Evolutionary conservation across 2,888 invertebrate genomes (phyloP).

Genomic region (Eupithecia vulgata): DNA sequence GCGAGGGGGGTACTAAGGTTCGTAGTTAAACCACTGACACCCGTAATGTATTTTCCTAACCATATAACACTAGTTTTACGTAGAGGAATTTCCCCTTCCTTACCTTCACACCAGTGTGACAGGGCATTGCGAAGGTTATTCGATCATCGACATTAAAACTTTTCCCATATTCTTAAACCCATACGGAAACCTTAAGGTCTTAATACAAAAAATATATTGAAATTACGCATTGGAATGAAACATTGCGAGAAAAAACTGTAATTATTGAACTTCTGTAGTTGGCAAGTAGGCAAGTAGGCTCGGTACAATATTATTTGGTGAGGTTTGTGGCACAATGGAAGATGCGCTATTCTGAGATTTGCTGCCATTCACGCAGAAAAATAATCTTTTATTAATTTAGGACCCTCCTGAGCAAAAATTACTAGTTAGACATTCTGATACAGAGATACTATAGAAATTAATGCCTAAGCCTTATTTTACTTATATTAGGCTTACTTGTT

Average conservation of each 20-base stretch:
- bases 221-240: constrained; percentile 26
- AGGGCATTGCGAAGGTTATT: background rate
- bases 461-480: background rate
- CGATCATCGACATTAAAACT: constrained; percentile 9
- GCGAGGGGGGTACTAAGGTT: no score
- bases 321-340: constrained; percentile 15
- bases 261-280: constrained; percentile 31
- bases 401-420: background rate
- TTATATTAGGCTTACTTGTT: no score
- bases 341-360: background rate
- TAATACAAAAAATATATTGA: constrained; percentile 11
- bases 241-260: constrained; percentile 24
- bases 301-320: background rate
- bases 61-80: background rate
- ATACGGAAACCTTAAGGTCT: constrained; percentile 16
- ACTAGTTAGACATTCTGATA: background rate
- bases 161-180: constrained; percentile 20
- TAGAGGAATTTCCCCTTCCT: background rate
- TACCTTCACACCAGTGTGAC: background rate
- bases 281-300: background rate
- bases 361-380: background rate
- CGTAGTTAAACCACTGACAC: no score
- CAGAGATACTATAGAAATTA: no score
- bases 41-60: no score
- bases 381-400: background rate